Conservation (phyloP, 2,888 invertebrate species). For the Eupeodes latifasciatus region DNA sequence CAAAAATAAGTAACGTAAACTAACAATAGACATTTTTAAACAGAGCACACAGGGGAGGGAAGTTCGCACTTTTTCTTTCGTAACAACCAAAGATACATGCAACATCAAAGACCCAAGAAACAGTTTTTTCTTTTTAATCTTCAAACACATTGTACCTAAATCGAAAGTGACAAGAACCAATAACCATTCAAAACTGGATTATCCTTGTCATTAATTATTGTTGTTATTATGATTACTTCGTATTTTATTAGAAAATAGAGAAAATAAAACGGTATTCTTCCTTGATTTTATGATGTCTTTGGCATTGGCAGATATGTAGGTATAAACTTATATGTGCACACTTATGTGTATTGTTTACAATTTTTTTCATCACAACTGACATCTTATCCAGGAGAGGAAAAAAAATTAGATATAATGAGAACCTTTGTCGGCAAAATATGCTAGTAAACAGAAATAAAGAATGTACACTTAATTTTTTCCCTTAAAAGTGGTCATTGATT, state of each 20-base stretch:
- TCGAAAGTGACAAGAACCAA: conserved; percentile 69
- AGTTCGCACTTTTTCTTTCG: not conserved
- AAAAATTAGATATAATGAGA: not conserved
- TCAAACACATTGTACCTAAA: conserved; percentile 15
- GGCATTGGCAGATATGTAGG: too few species aligned
- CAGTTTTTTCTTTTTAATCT: not conserved
- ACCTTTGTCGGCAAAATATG: conserved; percentile 57
- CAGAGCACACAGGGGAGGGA: not conserved
- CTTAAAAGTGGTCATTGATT: conserved; percentile 35
- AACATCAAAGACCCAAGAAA: not conserved
- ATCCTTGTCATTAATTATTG: conserved; percentile 76
- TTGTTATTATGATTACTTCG: conserved; percentile 66
- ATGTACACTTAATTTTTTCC: conserved; percentile 4
- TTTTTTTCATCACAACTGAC: conserved; percentile 16
- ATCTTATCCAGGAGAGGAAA: not conserved
- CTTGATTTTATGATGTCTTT: not conserved
- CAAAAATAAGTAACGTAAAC: not conserved
- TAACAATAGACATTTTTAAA: too few species aligned
- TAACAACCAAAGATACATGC: not conserved
- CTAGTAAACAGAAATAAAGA: not conserved
- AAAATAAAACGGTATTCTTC: not conserved
- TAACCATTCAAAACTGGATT: conserved; percentile 73
- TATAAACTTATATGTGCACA: not conserved
- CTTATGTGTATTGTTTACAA: not conserved
- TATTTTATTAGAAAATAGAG: not conserved